These are phyloP conservation scores for Grammomys dolichurus DNA, from an alignment of 2,113 vertebrate species.

Conservation along the genomic window DNA sequence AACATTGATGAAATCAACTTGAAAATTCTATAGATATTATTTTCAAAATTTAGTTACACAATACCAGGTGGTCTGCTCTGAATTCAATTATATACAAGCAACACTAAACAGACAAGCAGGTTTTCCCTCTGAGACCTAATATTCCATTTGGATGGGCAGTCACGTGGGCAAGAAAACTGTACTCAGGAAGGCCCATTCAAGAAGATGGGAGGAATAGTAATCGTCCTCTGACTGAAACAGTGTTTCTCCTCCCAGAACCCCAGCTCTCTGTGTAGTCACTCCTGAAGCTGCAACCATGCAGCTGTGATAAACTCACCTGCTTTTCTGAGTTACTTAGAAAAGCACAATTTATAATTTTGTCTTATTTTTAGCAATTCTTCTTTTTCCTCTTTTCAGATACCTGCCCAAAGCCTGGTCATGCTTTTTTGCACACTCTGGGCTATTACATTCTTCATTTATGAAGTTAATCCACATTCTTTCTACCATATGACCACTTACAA, in stretches of 20 bases:
- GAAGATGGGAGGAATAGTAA: not conserved
- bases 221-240: too few species aligned
- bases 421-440: not conserved
- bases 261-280: accelerated
- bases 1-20: conserved; percentile 2
- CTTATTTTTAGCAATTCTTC: not conserved
- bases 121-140: not conserved
- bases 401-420: too few species aligned
- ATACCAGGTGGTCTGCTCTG: not conserved
- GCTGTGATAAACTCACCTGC: not conserved
- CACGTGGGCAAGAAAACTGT: not conserved
- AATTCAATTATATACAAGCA: not conserved
- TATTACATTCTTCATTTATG: not conserved
- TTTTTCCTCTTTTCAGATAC: not conserved
- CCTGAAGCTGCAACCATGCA: not conserved
- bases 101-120: not conserved
- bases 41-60: not conserved
- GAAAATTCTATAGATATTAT: not conserved
- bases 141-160: not conserved
- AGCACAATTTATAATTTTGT: not conserved
- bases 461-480: not conserved
- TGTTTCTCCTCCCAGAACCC: too few species aligned
- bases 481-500: not conserved
- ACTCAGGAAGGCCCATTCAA: not conserved
- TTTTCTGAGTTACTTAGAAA: not conserved